Conservation (phyloP, 2,797 vertebrate genomes). For the Danio aesculapii region DNA sequence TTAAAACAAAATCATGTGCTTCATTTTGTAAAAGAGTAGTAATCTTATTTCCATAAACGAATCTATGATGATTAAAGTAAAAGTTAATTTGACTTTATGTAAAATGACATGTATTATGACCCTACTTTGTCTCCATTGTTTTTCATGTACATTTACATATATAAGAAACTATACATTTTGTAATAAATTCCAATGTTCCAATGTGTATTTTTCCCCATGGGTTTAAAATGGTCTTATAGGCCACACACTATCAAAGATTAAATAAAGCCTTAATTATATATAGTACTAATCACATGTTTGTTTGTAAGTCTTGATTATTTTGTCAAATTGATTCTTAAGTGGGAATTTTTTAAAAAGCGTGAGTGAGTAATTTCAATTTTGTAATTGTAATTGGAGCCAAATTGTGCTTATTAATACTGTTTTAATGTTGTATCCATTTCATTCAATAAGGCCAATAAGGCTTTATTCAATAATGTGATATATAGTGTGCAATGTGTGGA, state of each 20-base stretch:
- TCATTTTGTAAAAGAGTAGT: neutral
- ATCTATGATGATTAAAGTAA: neutral
- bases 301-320: neutral
- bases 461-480: neutral
- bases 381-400: neutral
- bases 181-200: neutral
- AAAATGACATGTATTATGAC: neutral
- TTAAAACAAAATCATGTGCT: neutral
- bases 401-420: conserved; percentile 2
- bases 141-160: neutral
- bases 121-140: neutral
- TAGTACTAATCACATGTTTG: neutral
- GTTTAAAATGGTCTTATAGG: neutral
- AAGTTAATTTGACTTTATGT: neutral
- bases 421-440: neutral
- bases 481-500: no score
- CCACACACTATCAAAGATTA: neutral
- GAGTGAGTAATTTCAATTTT: neutral
- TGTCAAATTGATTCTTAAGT: neutral
- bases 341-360: neutral
- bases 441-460: neutral
- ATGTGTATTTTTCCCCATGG: neutral
- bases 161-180: neutral
- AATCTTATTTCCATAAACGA: neutral
- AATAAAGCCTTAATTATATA: conserved; percentile 12